A percentile compares a stretch with the other conserved stretches of the same genome.
phyloP scores from a whole-genome alignment of 2,113 vertebrate genomes.

The Tangachromis dhanisi region DNA sequence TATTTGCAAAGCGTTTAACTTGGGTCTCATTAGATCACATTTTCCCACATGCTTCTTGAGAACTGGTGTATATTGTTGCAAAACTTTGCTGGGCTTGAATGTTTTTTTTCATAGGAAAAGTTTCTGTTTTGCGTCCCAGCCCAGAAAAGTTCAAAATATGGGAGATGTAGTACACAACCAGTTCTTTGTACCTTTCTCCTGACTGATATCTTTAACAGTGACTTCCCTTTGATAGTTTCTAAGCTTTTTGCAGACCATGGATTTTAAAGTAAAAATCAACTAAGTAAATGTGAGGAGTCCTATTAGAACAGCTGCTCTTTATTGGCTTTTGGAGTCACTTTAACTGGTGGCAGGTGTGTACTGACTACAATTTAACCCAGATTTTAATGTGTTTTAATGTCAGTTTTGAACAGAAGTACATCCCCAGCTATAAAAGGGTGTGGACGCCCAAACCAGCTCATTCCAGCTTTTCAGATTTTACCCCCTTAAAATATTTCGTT shows the following conservation, averaged over 20 bases:
- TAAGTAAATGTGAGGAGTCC: not conserved
- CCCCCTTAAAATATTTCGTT: not conserved
- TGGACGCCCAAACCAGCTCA: not conserved
- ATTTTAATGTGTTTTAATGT: not conserved
- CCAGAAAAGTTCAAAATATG: not conserved
- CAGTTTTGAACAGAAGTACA: not conserved
- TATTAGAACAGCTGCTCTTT: not conserved
- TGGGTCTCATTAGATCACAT: not conserved
- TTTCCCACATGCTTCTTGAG: not conserved
- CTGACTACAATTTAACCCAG: not conserved
- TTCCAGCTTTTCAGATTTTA: not conserved
- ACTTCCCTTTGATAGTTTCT: not conserved
- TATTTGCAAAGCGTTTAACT: not conserved
- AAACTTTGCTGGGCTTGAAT: not conserved
- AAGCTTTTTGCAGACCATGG: not conserved
- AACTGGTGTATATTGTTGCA: accelerated
- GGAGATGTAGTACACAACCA: not conserved
- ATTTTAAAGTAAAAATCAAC: not conserved
- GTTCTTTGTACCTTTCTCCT: not conserved
- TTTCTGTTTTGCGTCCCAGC: not conserved
- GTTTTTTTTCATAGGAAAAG: not conserved
- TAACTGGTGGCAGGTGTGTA: not conserved
- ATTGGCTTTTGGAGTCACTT: not conserved
- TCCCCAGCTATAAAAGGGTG: not conserved
- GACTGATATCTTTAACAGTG: not conserved